Conservation (phyloP, 2,888 invertebrate genomes). For the Phortica magna region DNA sequence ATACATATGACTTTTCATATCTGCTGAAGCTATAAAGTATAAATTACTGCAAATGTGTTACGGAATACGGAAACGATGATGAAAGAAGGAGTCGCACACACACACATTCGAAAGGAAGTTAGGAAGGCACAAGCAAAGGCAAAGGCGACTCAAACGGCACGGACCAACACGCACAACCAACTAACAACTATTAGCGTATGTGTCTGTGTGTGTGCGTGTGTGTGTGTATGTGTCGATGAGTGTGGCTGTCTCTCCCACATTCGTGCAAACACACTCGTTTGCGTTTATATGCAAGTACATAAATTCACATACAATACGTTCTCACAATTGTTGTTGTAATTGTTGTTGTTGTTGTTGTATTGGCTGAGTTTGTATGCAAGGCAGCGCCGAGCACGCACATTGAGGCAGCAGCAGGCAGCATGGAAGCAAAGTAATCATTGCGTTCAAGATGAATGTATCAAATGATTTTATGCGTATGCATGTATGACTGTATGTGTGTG, state of each 20-base stretch:
- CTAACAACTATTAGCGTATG: slow-evolving; percentile 69
- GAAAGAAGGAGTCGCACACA: background rate
- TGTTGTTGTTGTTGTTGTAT: slow-evolving; percentile 37
- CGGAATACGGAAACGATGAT: slow-evolving; percentile 39
- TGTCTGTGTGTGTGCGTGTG: slow-evolving; percentile 25
- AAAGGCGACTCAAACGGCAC: background rate
- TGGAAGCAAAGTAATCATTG: slow-evolving; percentile 56
- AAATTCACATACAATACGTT: slow-evolving; percentile 14
- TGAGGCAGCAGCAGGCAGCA: slow-evolving; percentile 40
- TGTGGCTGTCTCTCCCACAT: background rate
- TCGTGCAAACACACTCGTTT: background rate
- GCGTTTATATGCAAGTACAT: slow-evolving; percentile 3
- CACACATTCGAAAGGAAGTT: background rate
- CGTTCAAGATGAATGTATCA: slow-evolving; percentile 47
- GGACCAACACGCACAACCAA: slow-evolving; percentile 64
- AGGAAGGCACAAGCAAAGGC: background rate
- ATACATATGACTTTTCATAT: slow-evolving; percentile 65
- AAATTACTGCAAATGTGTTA: slow-evolving; percentile 69
- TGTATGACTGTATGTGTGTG: background rate
- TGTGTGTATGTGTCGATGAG: slow-evolving; percentile 22
- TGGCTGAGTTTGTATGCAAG: slow-evolving; percentile 34
- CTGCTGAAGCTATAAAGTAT: slow-evolving; percentile 69
- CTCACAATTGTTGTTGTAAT: background rate
- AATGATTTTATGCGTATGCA: slow-evolving; percentile 36
- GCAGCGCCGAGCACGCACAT: background rate